These are phyloP conservation scores for Phataginus tricuspis DNA, from an alignment of 2,797 vertebrate genomes.

Conservation along the genomic window DNA sequence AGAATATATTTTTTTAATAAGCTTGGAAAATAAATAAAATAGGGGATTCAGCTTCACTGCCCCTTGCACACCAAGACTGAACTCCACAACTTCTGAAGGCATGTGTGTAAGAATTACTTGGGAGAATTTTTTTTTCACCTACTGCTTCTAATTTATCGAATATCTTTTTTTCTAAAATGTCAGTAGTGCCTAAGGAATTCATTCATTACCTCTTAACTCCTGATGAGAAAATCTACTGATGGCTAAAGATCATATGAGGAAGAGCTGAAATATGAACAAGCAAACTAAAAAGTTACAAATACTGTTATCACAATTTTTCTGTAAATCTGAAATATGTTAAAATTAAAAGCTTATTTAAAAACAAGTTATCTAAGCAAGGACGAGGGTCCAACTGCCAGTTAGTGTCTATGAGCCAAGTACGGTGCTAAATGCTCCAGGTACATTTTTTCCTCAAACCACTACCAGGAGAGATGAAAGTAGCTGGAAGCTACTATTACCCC, in stretches of 20 bases:
- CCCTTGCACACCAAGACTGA: neutral
- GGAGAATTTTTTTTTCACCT: neutral
- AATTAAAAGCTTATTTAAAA: neutral
- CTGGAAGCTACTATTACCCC: neutral
- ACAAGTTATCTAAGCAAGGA: neutral
- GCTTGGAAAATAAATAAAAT: neutral
- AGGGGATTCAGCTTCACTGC: fast-evolving
- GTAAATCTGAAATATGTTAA: neutral
- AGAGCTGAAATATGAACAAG: neutral
- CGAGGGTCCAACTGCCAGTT: neutral
- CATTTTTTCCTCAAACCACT: fast-evolving
- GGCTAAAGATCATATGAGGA: neutral
- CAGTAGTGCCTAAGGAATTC: neutral
- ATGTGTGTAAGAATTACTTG: neutral
- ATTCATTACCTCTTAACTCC: neutral
- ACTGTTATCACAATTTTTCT: neutral
- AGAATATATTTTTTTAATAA: neutral
- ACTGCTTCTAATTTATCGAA: neutral
- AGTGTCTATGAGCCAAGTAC: neutral
- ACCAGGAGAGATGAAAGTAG: neutral
- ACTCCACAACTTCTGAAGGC: neutral
- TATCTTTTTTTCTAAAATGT: neutral
- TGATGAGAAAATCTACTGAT: neutral
- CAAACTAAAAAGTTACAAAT: neutral
- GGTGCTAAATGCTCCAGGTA: neutral